These are phyloP conservation scores for Pseudopipra pipra DNA, from an alignment of 2,113 vertebrate genomes.

Conservation along the genomic window DNA sequence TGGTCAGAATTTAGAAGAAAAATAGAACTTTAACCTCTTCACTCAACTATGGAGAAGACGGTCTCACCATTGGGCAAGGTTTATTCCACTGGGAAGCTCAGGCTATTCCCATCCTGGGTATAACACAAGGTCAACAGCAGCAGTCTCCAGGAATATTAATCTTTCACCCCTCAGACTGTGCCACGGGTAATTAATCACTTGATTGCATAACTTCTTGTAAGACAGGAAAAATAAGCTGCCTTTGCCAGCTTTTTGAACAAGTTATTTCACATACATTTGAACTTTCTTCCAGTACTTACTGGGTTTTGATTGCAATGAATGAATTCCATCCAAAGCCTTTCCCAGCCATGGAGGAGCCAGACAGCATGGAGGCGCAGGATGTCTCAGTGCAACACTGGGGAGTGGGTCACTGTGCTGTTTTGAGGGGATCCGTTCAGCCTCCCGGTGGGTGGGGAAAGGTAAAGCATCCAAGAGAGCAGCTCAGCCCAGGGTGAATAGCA, in stretches of 20 bases:
- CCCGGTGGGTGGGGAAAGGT: background rate
- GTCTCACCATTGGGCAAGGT: conserved; percentile 39
- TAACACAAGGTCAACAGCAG: conserved; percentile 67
- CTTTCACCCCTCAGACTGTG: conserved; percentile 66
- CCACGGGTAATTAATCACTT: conserved; percentile 68
- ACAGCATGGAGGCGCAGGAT: background rate
- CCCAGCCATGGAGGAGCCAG: conserved; percentile 8
- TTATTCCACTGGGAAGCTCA: conserved; percentile 57
- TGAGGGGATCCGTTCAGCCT: background rate
- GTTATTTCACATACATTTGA: conserved; percentile 67
- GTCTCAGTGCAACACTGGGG: background rate
- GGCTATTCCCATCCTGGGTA: conserved; percentile 60
- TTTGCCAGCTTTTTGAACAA: conserved; percentile 65
- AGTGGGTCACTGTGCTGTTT: background rate
- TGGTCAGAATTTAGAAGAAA: conserved; percentile 49
- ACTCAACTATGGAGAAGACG: conserved; percentile 34
- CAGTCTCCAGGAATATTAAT: conserved; percentile 69
- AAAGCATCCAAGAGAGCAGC: background rate
- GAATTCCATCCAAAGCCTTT: conserved; percentile 30
- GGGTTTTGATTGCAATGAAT: conserved; percentile 56
- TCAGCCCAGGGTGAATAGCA: background rate
- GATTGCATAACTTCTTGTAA: conserved; percentile 73
- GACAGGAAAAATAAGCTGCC: conserved; percentile 69
- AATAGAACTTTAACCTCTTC: conserved; percentile 64
- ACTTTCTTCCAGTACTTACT: conserved; percentile 68